Evolutionary conservation across 53 echinoderm and acorn worm genomes (phyloP).

Genomic region (Henricia sp.): DNA sequence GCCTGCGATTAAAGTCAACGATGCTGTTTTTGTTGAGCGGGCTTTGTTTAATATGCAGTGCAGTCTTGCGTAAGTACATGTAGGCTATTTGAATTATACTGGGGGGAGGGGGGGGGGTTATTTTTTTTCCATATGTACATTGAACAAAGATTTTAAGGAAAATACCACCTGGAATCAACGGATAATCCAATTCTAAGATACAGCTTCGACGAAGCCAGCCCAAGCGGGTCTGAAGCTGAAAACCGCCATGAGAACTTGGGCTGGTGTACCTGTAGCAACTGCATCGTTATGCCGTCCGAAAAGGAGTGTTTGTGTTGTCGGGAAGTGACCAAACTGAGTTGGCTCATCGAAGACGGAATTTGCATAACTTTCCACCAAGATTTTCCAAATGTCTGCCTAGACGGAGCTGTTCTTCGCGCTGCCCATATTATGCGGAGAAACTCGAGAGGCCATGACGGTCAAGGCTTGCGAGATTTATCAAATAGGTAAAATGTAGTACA

Average conservation of each 20-base stretch:
- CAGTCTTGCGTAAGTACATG: too few species aligned
- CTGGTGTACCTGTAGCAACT: conserved; percentile 54
- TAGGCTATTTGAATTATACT: too few species aligned
- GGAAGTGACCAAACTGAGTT: conserved; percentile 26
- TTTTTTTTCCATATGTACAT: too few species aligned
- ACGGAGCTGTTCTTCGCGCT: conserved; percentile 11
- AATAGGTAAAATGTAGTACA: too few species aligned
- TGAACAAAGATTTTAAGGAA: too few species aligned
- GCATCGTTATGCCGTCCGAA: conserved; percentile 51
- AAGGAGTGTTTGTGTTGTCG: conserved; percentile 61
- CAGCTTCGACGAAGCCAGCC: too few species aligned
- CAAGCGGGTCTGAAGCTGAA: neutral
- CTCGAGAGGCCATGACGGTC: neutral
- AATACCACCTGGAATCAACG: too few species aligned
- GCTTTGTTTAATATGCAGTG: too few species aligned
- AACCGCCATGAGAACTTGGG: neutral
- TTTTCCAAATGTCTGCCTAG: conserved; percentile 6
- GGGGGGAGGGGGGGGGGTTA: too few species aligned
- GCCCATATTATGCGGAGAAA: neutral
- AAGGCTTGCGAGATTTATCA: neutral
- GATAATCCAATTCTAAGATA: too few species aligned
- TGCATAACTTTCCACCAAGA: neutral
- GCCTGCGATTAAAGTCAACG: too few species aligned
- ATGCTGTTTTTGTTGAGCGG: too few species aligned
- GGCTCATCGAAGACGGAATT: neutral